Base-by-base conservation (phyloP, 2,113 vertebrate species). In the Tetrax tetrax region DNA sequence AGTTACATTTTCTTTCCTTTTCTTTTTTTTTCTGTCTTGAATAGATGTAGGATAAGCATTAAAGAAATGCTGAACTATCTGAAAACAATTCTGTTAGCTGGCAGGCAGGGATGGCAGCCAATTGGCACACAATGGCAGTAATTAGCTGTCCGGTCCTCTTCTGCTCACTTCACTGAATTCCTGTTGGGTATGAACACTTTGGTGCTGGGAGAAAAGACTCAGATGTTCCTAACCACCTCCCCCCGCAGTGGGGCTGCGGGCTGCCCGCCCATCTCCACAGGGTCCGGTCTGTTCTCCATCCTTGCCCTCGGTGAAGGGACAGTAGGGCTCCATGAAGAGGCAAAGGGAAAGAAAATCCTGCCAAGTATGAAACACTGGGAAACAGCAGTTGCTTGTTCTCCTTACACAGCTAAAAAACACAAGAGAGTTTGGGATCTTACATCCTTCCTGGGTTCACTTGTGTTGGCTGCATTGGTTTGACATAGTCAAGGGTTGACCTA, bases 11-110 rank as follows among this genome's bases (percentile, higher is more conserved):
- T 93, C 85, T 89, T 96, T 27, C 61, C 72, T 82, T 81, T 83
- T 66, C 51, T 82, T 93, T 95, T 82, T 93, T 95, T 93, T 95
- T 94, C 88, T 54, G 59, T 78, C 43, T 77, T 93, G 75, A 89
- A 93, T 87, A 95, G 96, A 95, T 95, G 56, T 89, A 50, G 84
- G 95, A 85, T 95, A 96, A 84, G 89, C 86, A 87, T 95, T 96
- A 93, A 95, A 96, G 95, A 93, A 95, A 92, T 66, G 78, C 54
- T 78, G 93, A 94, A 91, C 84, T 93, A 89, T 93, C 89, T 90
- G 89, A 94, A 97, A 96, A 96, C 93, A 94, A 83, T 95, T 96
- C 76, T 90, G 94, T 77, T 93, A 69, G 90, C 93, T 91, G 87
- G 83, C 91, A 94, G 87, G 89, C 72, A 68, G 86, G 87, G 86